phyloP scores from a whole-genome alignment of 2,888 invertebrate species.

The Notodonta dromedarius region DNA sequence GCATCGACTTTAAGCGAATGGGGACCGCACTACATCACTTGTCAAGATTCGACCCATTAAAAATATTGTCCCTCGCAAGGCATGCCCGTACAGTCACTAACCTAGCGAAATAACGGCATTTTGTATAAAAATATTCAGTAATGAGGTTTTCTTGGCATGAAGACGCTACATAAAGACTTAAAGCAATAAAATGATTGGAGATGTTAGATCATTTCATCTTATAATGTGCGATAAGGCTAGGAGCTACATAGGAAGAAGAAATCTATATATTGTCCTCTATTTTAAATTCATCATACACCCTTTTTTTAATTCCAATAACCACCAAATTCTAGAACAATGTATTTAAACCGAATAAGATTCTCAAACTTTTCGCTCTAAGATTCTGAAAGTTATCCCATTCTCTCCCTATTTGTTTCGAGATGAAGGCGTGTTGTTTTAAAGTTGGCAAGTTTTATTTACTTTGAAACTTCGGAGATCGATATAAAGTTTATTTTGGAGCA shows the following conservation, averaged over 20 bases:
- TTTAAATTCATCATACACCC: too few relatives aligned
- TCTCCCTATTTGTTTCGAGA: background rate
- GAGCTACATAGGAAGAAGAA: too few relatives aligned
- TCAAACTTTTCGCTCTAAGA: background rate
- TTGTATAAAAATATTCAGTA: too few relatives aligned
- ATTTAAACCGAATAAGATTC: background rate
- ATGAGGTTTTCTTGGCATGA: too few relatives aligned
- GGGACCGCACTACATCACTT: background rate
- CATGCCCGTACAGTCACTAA: background rate
- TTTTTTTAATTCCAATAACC: background rate
- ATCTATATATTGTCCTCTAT: too few relatives aligned
- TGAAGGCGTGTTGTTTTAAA: background rate
- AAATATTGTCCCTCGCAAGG: background rate
- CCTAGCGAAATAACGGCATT: background rate
- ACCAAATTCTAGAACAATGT: background rate
- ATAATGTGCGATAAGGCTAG: too few relatives aligned
- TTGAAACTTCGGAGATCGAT: background rate
- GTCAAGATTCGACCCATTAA: background rate
- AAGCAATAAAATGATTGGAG: too few relatives aligned
- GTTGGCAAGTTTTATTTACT: constrained; percentile 1
- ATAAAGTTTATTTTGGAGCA: background rate
- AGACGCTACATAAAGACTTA: too few relatives aligned
- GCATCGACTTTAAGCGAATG: background rate
- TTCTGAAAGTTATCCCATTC: constrained; percentile 3
- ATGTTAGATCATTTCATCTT: too few relatives aligned